Evolutionary conservation across 2,113 vertebrate genomes (phyloP).

Genomic region (Stictonetta naevosa): DNA sequence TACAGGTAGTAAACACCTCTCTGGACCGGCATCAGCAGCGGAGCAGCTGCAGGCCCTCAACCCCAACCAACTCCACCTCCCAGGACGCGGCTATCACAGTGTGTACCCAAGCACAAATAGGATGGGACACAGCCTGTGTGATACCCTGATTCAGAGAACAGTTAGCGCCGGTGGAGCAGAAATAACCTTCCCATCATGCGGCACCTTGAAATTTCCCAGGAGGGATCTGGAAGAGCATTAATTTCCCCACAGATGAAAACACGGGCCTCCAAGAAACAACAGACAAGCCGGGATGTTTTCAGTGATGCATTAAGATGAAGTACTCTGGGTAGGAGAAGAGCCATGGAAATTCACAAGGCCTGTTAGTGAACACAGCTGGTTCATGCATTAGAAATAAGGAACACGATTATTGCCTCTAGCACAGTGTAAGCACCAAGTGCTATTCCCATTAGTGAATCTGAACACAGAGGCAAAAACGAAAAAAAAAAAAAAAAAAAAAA

Average conservation of each 20-base stretch:
- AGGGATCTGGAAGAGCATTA: accelerated
- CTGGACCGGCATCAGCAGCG: neutral
- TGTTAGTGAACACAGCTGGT: accelerated
- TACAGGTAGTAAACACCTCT: neutral
- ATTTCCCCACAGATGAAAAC: neutral
- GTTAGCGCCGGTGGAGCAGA: accelerated
- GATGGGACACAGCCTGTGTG: accelerated
- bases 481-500: neutral
- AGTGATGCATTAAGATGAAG: neutral
- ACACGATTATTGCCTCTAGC: accelerated
- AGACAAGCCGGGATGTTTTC: neutral
- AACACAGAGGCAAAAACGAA: neutral
- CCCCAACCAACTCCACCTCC: accelerated
- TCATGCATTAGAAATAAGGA: neutral
- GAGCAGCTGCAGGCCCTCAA: neutral
- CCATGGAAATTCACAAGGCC: neutral
- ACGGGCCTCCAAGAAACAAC: neutral
- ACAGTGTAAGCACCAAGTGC: neutral
- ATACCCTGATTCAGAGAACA: accelerated
- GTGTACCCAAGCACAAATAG: accelerated
- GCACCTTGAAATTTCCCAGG: neutral
- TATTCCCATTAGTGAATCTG: neutral
- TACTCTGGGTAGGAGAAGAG: neutral
- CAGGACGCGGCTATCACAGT: neutral
- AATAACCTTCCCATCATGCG: accelerated